Evolutionary conservation across 2,113 vertebrate genomes (phyloP), one percentile per base, ranked within the genome.

Genomic region (Nothoprocta perdicaria): DNA sequence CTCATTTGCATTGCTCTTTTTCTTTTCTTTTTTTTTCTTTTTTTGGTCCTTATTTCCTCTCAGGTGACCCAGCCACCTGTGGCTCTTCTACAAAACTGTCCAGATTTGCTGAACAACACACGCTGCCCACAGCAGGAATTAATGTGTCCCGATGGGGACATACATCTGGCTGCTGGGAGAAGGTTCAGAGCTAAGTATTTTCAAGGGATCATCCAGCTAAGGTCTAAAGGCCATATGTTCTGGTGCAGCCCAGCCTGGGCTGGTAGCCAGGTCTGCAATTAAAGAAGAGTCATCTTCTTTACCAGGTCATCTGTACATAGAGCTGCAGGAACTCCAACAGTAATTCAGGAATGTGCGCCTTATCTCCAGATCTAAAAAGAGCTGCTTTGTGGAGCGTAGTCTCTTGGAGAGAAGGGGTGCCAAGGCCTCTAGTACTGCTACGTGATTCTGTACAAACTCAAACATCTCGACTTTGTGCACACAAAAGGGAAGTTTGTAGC

Each of bases 221-320:
- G 35, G 35, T 84, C 80, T 73, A 67, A 69, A 86, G 77, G 65
- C 80, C 8, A 4, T 3, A 6, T 17, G 26, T 57, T 91, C n/a
- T 67, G n/a, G 19, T 73, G 50, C 67, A 86, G 48, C 77, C 68
- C 55, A 74, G 67, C 55, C 72, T 83, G 94, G 89, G 76, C 84
- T 83, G 69, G 52, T 43, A 84, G 84, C 79, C 95, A 96, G 85
- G 53, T 65, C 73, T 92, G 57, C 69, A 88, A 22, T 58, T 88
- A 84, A 87, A 88, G 67, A 65, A 53, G 61, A 69, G 57, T 82
- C n/a, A n/a, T n/a, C n/a, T n/a, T n/a, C n/a, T n/a, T n/a, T n/a
- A n/a, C 65, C 50, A 63, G 31, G 38, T 89, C 46, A 63, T 57
- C 23, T 14, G 65, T 35, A 33, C 40, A 77, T 80, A 41, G 19